Conservation (phyloP, 2,797 vertebrate species). For the Heteromormyrus szaboi region DNA sequence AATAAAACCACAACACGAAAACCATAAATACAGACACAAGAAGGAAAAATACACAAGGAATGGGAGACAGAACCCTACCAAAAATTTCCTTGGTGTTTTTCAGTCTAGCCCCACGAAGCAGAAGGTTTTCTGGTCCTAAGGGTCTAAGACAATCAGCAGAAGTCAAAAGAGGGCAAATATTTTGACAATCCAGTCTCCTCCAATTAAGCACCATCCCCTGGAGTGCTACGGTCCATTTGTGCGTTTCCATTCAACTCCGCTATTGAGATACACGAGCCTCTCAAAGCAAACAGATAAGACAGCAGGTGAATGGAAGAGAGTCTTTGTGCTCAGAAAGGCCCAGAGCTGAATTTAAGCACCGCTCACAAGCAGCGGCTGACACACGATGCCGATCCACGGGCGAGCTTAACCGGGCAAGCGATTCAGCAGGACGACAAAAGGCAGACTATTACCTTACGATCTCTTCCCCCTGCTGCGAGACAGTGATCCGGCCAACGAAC, state of each 20-base stretch:
- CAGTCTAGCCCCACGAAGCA: slow-evolving; percentile 92
- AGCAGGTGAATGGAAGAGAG: background rate
- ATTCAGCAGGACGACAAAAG: background rate
- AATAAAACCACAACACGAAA: background rate
- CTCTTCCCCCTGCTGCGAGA: slow-evolving; percentile 82
- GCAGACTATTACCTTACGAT: slow-evolving; percentile 77
- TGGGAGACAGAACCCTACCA: slow-evolving; percentile 64
- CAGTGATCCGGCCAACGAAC: slow-evolving; percentile 87
- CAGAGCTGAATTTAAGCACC: background rate
- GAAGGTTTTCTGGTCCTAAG: slow-evolving; percentile 88
- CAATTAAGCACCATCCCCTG: background rate
- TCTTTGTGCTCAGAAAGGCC: background rate
- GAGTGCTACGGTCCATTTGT: background rate
- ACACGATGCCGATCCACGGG: no score
- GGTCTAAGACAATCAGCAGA: slow-evolving; percentile 61
- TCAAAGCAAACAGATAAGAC: background rate
- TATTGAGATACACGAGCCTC: background rate
- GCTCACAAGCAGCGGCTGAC: background rate
- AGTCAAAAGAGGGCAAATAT: slow-evolving; percentile 4
- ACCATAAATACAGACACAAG: background rate
- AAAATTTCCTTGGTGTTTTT: slow-evolving; percentile 99
- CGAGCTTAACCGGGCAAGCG: background rate
- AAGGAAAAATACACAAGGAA: background rate
- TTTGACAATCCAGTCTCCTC: background rate
- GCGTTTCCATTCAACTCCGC: background rate